Evolutionary conservation across 2,797 vertebrate genomes (phyloP), one percentile per base, ranked within the genome.

Genomic region (Prionace glauca): DNA sequence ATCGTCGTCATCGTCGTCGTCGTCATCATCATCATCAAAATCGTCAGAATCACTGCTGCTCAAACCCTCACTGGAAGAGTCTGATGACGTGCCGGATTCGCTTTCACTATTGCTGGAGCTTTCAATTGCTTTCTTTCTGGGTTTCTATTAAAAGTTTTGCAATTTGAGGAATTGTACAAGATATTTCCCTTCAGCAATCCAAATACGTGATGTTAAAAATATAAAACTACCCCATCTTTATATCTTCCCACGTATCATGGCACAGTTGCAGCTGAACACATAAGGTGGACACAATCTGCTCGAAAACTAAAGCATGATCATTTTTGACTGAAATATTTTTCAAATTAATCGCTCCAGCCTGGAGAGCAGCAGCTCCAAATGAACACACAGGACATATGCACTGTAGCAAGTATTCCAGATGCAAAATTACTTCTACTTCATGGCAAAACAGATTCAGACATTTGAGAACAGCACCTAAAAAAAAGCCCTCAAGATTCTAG

Each of bases 1-100:
- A 56, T 99, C 98, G 94, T 98, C 99, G 22, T 98, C 99, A 69
- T 98, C 96, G 96, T 99, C 98, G 0, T 98, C 98, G 96, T 99
- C 98, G 95, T 95, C 93, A 1, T 99, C 98, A 3, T 99, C 98
- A 92, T 98, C 99, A 29, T 98, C 99, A 79, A 98, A 96, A 96
- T 99, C 98, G 56, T 99, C 98, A 0, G 98, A 98, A 96, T 99
- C 98, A 96, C 98, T 99, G 96, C 98, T 99, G 96, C 98, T 98
- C 92, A 98, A 97, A 14, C 98, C 98, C 96, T 99, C 98, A 96
- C 98, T 99, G 69, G 98, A 98, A 96, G 98, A 98, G 96, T 98
- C 98, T 26, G 98, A 99, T 88, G 98, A 97, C 84, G 98, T 98
- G 95, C 98, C 98, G 0, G 98, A 99, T 96, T 98, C 98, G 96